These are phyloP conservation scores for Stenopsyche tienmushanensis DNA, from an alignment of 1,140 invertebrate genomes.

Conservation along the genomic window DNA sequence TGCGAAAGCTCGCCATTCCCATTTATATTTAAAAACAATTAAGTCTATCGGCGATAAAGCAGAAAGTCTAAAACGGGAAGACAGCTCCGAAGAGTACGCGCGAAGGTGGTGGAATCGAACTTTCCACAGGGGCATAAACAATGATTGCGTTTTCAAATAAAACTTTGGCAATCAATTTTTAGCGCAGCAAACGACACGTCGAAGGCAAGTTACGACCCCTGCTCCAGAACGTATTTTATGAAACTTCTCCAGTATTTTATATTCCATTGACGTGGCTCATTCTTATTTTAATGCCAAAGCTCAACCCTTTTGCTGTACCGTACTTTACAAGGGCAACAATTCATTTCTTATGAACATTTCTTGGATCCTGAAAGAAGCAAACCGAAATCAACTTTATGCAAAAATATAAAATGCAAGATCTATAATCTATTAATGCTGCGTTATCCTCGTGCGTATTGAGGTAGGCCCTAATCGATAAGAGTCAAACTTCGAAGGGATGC, in stretches of 20 bases:
- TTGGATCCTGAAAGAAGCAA: no score
- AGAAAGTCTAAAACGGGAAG: not conserved
- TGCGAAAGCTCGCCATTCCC: no score
- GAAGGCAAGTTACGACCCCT: slow-evolving; percentile 8
- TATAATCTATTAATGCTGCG: no score
- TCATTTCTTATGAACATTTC: not conserved
- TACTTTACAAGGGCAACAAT: not conserved
- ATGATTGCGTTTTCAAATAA: slow-evolving; percentile 23
- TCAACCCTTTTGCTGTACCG: slow-evolving; percentile 29
- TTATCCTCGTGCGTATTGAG: no score
- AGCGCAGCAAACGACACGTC: slow-evolving; percentile 29
- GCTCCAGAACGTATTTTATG: slow-evolving; percentile 32
- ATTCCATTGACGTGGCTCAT: slow-evolving; percentile 28
- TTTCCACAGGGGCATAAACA: slow-evolving; percentile 7
- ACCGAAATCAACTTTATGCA: no score
- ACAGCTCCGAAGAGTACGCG: not conserved
- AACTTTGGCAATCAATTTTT: slow-evolving; percentile 32
- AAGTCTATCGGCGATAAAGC: not conserved
- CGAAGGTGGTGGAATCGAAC: not conserved
- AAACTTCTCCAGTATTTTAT: slow-evolving; percentile 35
- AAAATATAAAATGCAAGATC: no score
- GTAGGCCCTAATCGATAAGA: no score
- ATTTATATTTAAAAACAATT: slow-evolving; percentile 5
- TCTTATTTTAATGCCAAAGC: slow-evolving; percentile 31
- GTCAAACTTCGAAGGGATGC: not conserved